Base-by-base conservation (phyloP, 2,797 vertebrate species). In the Threskiornis aethiopicus region DNA sequence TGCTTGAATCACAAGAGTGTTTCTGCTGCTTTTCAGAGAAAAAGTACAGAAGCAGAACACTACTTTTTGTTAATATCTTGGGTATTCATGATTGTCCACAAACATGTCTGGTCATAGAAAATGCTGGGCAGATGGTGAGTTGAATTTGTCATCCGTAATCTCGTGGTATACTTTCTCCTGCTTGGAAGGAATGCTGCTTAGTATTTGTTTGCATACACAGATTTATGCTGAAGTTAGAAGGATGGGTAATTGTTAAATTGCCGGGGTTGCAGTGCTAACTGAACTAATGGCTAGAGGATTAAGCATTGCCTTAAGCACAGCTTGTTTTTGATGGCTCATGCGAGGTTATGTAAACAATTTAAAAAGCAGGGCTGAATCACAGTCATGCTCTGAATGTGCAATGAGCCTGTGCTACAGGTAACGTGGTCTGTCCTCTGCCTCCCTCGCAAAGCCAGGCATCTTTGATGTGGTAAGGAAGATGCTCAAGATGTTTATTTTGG, bases 311-410 rank as follows among this genome's bases (percentile, higher is more conserved):
- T 79, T 94, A 77, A 92, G 90, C 84, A 83, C 10, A 9, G 55
- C 75, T 83, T 75, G 87, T 2, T 94, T 94, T 95, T 91, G 76
- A 75, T 91, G 81, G 86, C 90, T 96, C 75, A 65, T 61, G 41
- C 52, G 51, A 75, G 70, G 78, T 96, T 90, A 82, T 75, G 52
- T 90, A 90, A 96, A 96, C 86, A 96, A 71, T 66, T 89, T 89
- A 29, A 82, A 94, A 84, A 83, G 78, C 41, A 52, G 25, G 55
- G 52, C 67, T 93, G 92, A 93, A 73, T 96, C 95, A 93, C 67
- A 71, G 64, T 89, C 71, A 47, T 1, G 19, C 67, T 87, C 78
- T 78, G 44, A 57, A n/a, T 29, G 46, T 52, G 66, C 7, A 1
- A 4, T 33, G 46, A 61, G 72, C 64, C 61, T 58, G 33, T 75